Evolutionary conservation across 2,113 vertebrate species (phyloP).

Genomic region (Thryonomys swinderianus): DNA sequence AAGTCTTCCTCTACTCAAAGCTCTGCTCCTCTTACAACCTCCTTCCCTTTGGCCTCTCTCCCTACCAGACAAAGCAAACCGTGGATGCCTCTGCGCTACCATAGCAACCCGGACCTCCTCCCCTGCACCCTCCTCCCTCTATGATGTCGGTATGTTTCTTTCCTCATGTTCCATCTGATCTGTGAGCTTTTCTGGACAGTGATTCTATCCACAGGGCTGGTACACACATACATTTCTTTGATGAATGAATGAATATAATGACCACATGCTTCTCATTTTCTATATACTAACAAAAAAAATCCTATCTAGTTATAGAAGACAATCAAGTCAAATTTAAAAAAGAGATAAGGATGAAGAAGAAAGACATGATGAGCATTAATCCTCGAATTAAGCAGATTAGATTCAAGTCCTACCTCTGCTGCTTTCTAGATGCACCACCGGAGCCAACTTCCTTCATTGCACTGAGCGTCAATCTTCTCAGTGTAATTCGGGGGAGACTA

Average conservation of each 20-base stretch:
- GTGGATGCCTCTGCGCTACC: neutral
- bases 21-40: neutral
- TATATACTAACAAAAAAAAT: neutral
- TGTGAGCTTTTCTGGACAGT: neutral
- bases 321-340: slow-evolving; percentile 2
- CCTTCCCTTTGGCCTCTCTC: neutral
- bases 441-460: neutral
- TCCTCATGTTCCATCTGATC: neutral
- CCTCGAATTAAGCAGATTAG: neutral
- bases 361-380: neutral
- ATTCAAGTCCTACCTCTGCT: neutral
- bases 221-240: neutral
- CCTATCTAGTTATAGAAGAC: neutral
- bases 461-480: neutral
- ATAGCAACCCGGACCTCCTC: neutral
- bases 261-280: neutral
- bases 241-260: neutral
- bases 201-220: neutral
- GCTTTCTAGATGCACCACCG: neutral
- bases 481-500: too few relatives aligned
- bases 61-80: neutral
- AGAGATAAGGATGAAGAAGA: neutral
- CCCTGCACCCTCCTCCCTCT: neutral
- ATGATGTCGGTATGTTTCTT: neutral
- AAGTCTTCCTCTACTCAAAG: neutral